A percentile compares a stretch with the other conserved stretches of the same genome.
Evolutionary conservation across 2,113 vertebrate species (phyloP).

Genomic region (Fregata magnificens): DNA sequence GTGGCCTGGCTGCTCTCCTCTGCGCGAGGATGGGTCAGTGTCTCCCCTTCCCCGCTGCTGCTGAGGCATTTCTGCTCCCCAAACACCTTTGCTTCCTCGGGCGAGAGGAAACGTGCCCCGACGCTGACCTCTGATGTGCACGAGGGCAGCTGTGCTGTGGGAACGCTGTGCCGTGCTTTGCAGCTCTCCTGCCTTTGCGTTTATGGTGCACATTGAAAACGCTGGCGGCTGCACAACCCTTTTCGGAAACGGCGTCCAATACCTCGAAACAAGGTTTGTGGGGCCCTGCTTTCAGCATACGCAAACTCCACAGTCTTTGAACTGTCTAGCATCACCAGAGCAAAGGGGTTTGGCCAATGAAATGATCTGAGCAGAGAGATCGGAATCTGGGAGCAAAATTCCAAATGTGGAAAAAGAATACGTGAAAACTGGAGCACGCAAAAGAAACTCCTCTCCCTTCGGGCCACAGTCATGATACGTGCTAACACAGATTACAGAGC

Average conservation of each 20-base stretch:
- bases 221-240: too few relatives aligned
- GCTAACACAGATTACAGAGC: too few relatives aligned
- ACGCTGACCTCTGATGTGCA: not conserved
- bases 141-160: not conserved
- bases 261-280: not conserved
- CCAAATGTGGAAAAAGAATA: not conserved
- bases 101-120: not conserved
- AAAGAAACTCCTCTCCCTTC: not conserved
- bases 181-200: not conserved
- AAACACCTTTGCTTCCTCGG: not conserved
- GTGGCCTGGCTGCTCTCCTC: not conserved
- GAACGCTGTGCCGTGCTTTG: too few relatives aligned
- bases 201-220: not conserved
- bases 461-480: not conserved
- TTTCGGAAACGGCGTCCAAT: not conserved
- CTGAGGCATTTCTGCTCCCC: not conserved
- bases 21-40: not conserved
- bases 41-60: not conserved
- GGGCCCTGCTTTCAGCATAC: not conserved
- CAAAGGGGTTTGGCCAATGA: not conserved
- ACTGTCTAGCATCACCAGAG: too few relatives aligned
- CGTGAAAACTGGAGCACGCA: not conserved
- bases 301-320: not conserved
- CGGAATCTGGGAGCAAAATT: not conserved
- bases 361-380: not conserved